Evolutionary conservation across 2,113 vertebrate genomes (phyloP).

Genomic region (Leptocoma aspasia): DNA sequence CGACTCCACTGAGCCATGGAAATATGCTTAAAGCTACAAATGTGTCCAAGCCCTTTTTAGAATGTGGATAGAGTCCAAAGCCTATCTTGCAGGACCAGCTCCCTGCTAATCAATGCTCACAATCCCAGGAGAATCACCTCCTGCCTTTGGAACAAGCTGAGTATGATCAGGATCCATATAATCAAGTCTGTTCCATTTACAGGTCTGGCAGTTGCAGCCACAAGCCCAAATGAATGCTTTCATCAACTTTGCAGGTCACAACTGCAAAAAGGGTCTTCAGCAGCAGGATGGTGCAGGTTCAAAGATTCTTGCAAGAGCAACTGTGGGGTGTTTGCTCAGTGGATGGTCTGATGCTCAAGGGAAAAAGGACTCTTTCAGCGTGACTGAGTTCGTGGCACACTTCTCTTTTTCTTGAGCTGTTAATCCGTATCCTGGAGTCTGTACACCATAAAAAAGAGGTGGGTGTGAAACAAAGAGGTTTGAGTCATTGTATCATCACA

Average conservation of each 20-base stretch:
- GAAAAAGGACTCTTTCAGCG: background rate
- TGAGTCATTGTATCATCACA: background rate
- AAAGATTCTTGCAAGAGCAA: background rate
- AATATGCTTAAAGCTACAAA: background rate
- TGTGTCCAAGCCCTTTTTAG: background rate
- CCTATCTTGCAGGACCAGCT: background rate
- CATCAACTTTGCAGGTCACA: background rate
- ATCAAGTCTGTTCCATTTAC: background rate
- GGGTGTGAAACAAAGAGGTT: conserved; percentile 9
- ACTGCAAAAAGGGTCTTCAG: background rate
- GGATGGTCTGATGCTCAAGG: background rate
- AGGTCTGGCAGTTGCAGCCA: background rate
- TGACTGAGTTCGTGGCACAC: background rate
- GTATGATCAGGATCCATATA: background rate
- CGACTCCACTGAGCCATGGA: background rate
- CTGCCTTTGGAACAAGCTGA: background rate
- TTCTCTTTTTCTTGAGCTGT: background rate
- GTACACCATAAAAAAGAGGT: background rate
- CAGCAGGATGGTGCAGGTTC: background rate
- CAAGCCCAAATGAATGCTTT: background rate
- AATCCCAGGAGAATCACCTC: background rate
- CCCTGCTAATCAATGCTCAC: background rate
- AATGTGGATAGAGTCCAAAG: background rate
- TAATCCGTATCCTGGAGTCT: background rate
- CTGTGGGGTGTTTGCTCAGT: background rate